A percentile compares a stretch with the other conserved stretches of the same genome.
Conservation (phyloP, 2,888 invertebrate genomes). For the Macrosiphum euphorbiae region DNA sequence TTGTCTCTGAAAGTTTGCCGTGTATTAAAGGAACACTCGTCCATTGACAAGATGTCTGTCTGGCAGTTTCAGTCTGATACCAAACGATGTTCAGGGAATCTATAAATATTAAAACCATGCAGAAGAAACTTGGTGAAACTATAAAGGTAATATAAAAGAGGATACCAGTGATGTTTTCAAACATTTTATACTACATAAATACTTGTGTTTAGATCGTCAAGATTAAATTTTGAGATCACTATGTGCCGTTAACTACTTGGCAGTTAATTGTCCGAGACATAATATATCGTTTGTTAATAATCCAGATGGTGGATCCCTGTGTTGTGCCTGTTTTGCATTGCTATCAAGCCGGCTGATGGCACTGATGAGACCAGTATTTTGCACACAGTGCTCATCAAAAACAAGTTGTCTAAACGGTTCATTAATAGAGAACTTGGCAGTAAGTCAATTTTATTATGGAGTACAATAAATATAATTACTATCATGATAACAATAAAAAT, state of each 20-base stretch:
- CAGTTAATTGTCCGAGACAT: conserved; percentile 74
- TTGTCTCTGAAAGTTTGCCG: conserved; percentile 74
- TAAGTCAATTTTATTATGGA: conserved; percentile 68
- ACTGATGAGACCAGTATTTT: conserved; percentile 73
- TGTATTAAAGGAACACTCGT: conserved; percentile 75
- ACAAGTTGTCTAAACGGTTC: conserved; percentile 69
- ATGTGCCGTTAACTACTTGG: conserved; percentile 70
- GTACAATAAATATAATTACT: neutral
- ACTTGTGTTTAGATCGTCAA: conserved; percentile 51
- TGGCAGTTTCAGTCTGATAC: conserved; percentile 72
- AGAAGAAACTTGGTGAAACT: conserved; percentile 72
- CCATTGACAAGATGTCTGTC: conserved; percentile 71
- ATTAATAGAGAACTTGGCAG: conserved; percentile 73
- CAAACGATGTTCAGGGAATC: conserved; percentile 70
- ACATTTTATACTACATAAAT: neutral
- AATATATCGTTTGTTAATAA: conserved; percentile 73
- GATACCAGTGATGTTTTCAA: conserved; percentile 17
- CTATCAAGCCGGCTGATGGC: conserved; percentile 72
- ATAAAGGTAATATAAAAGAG: conserved; percentile 70
- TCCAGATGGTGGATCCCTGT: conserved; percentile 72
- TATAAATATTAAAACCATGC: conserved; percentile 70
- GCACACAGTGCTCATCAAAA: conserved; percentile 72
- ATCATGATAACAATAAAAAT: neutral
- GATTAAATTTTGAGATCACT: conserved; percentile 59
- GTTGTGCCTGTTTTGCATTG: conserved; percentile 70